Evolutionary conservation across 92 coral and sea anemone genomes (phyloP).

Genomic region (Hydrozoanthus gracilis): DNA sequence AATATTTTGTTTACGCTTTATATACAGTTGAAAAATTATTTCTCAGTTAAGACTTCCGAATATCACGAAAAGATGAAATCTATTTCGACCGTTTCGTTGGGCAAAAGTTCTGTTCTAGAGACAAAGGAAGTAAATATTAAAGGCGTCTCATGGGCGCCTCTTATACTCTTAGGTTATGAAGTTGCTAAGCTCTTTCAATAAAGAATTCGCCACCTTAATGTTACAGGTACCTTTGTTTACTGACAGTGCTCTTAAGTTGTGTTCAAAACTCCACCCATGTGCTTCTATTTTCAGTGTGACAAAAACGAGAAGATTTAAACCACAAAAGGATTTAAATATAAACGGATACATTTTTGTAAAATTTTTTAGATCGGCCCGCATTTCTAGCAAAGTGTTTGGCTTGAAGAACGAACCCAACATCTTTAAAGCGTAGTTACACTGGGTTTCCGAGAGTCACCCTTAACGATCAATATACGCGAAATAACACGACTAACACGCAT

Average conservation of each 20-base stretch:
- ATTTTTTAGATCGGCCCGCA: neutral
- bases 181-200: neutral
- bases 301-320: neutral
- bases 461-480: neutral
- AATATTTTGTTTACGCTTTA: neutral
- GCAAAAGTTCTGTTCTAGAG: neutral
- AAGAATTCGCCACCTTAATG: neutral
- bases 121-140: neutral
- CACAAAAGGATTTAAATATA: neutral
- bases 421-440: too few species aligned
- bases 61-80: neutral
- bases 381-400: neutral
- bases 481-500: neutral
- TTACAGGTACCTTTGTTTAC: conserved; percentile 25
- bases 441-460: too few species aligned
- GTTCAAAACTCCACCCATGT: conserved; percentile 12
- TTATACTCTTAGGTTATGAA: neutral
- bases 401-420: neutral
- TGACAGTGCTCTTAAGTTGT: neutral
- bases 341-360: neutral
- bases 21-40: neutral
- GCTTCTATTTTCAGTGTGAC: neutral
- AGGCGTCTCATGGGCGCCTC: neutral
- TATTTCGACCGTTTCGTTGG: neutral
- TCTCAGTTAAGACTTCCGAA: neutral